Evolutionary conservation across 2,888 invertebrate species (phyloP), one percentile per base, ranked within the genome.

Genomic region (Mycalesis mineus): DNA sequence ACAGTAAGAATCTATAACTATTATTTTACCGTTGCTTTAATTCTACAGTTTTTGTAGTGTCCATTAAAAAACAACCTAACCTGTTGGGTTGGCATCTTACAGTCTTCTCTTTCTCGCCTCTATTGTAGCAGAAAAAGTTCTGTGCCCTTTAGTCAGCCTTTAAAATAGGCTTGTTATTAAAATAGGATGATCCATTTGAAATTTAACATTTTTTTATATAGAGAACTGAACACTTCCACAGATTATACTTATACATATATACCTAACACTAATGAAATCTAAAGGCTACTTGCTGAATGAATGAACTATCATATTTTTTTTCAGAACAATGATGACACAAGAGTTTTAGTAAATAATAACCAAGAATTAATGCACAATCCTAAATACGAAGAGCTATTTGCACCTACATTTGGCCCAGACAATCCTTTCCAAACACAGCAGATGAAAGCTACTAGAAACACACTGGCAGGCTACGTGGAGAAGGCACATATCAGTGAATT

Each of bases 401-500:
- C 98, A 3, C 98, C 98, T 0, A 92, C 94, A 62, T 92, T 95
- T 48, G 99, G 99, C 0, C 99, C 99, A 0, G 94, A 93, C 67
- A 98, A 99, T 86, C 99, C 99, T 0, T 96, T 95, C 75, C 94
- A 96, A 82, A 97, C 98, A 0, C 93, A 95, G 73, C 97, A 98
- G 73, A 95, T 97, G 88, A 93, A 92, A 64, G 96, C 98, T 0
- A 91, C 92, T 6, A 95, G 97, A 75, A 99, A 99, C 77, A 98
- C 95, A 70, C 87, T 99, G 9, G 94, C 98, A 0, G 99, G 99
- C 0, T 98, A 93, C 84, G 96, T 98, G 0, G 99, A 99, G 76
- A 94, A 95, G 64, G 98, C 98, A 0, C 97, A 98, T 79, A 94
- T 99, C 50, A 98, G 96, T 83, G 96, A 96, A 69, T 99, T 99